A percentile compares a stretch with the other conserved stretches of the same genome.
Conservation (phyloP, 2,113 vertebrate species). For the Tetrax tetrax region DNA sequence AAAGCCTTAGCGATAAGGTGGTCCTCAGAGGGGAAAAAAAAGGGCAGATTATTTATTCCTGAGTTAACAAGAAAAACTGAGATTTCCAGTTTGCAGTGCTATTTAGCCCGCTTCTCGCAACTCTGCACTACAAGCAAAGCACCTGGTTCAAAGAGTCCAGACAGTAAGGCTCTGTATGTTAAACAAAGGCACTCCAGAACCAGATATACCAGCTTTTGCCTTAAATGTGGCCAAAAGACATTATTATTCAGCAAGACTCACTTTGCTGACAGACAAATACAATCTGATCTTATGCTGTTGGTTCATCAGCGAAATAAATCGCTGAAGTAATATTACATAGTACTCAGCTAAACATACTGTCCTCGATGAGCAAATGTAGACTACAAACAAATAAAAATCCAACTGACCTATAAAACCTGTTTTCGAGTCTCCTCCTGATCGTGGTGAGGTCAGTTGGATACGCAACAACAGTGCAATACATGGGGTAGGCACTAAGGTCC, state of each 20-base stretch:
- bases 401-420: slow-evolving; percentile 91
- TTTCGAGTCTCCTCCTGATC: slow-evolving; percentile 90
- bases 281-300: neutral
- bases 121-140: neutral
- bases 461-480: slow-evolving; percentile 96
- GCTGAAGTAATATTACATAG: neutral
- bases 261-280: neutral
- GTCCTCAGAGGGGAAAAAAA: neutral
- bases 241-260: neutral
- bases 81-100: neutral
- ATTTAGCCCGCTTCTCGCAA: neutral
- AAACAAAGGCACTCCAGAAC: neutral
- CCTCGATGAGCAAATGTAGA: neutral
- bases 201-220: neutral
- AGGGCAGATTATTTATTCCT: neutral
- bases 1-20: neutral
- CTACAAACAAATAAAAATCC: neutral
- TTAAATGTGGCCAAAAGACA: neutral
- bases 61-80: neutral
- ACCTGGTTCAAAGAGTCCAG: neutral
- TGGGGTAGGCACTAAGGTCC: slow-evolving; percentile 92
- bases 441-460: slow-evolving; percentile 96
- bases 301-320: neutral
- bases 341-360: neutral
- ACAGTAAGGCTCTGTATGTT: neutral